Evolutionary conservation across 2,888 invertebrate species (phyloP), one percentile per base, ranked within the genome.

Genomic region (Pachycephus smyrnensis): DNA sequence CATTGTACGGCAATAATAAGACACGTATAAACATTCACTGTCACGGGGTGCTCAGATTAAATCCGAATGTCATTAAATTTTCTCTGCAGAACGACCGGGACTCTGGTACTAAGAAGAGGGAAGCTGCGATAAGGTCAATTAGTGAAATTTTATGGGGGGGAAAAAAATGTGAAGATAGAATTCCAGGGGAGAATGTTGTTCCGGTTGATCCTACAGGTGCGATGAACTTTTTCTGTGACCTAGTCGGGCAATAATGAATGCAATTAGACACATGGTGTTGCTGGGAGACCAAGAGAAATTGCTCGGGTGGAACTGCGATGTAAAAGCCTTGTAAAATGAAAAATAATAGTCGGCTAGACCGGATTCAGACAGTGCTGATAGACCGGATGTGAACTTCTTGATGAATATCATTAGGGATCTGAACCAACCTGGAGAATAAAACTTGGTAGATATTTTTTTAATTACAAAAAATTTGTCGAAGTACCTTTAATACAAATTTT

Each of bases 311-410:
- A 80, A 78, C 80, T 78, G 76, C 77, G 79, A 77, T 68, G 73
- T 40, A 40, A 40, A 1, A 76, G 79, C 76, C 71, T 40, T 77
- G 71, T 31, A 77, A 69, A 81, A 75, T 77, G 68, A 78, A 75
- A 79, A 82, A 76, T 80, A 80, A 81, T 80, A 82, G 80, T 80
- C 75, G 81, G 78, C 83, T 81, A 82, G 83, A 83, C 83, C 79
- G 76, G 79, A 79, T 81, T 82, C 82, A 82, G 83, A 82, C 83
- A 81, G 75, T 55, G 55, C 55, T 23, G 23, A 23, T 23, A 40
- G 40, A 40, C 40, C 40, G 40, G 40, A 55, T 55, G 23, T 55
- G 40, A 23, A 55, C 9, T 55, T 55, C 23, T 55, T 6, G 40
- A 55, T 55, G 40, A 55, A 55, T 55, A 23, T 55, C 23, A 6